Percentiles rank a stretch among this genome's conserved stretches.
These are phyloP conservation scores for Perdita meconis DNA, from an alignment of 2,888 invertebrate species.

Conservation along the genomic window DNA sequence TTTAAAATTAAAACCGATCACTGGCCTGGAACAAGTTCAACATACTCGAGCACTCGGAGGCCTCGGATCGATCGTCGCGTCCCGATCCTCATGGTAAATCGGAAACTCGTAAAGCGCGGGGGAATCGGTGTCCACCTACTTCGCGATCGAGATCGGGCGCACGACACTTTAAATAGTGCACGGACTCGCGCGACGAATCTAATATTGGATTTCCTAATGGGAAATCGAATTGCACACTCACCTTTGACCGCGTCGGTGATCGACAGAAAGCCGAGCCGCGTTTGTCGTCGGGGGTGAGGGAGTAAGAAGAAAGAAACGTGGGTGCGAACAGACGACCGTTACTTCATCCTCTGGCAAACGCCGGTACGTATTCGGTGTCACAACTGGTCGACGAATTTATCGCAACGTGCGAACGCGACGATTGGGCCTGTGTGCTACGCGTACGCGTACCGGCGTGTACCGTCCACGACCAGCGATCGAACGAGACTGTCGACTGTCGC, in stretches of 20 bases:
- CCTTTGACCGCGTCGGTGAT: constrained; percentile 25
- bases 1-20: no score
- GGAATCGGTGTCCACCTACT: background rate
- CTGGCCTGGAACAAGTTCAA: no score
- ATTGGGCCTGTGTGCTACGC: background rate
- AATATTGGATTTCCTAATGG: constrained; percentile 19
- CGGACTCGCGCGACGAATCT: constrained; percentile 4
- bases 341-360: constrained; percentile 48
- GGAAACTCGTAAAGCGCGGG: background rate
- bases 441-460: constrained; percentile 30
- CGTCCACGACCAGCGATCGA: constrained; percentile 34
- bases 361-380: constrained; percentile 37
- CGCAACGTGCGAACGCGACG: background rate
- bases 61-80: no score
- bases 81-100: no score
- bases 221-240: constrained; percentile 23
- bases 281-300: constrained; percentile 5
- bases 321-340: constrained; percentile 7
- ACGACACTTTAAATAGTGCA: constrained; percentile 22
- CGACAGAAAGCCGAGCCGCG: background rate
- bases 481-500: constrained; percentile 48
- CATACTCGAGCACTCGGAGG: no score
- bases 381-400: constrained; percentile 16
- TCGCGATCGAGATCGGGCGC: constrained; percentile 30
- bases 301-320: constrained; percentile 33